A percentile compares a stretch with the other conserved stretches of the same genome.
Evolutionary conservation across 2,113 vertebrate species (phyloP).

Genomic region (Erythrocebus patas): DNA sequence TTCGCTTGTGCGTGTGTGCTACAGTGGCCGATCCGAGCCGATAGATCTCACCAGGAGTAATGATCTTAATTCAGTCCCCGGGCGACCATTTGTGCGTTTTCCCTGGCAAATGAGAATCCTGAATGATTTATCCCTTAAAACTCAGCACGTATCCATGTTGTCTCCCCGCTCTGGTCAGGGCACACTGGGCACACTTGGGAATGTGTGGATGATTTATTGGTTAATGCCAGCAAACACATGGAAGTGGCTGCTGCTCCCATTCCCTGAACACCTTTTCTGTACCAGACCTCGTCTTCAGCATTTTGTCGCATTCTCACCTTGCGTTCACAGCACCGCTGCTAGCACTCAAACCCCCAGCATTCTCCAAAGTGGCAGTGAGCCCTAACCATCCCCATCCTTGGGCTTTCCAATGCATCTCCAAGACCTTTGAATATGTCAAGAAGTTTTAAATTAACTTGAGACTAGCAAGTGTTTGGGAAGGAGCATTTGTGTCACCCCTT

Average conservation of each 20-base stretch:
- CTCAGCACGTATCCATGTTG: not conserved
- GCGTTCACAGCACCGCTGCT: rapidly evolving
- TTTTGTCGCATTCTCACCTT: rapidly evolving
- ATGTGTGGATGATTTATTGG: not conserved
- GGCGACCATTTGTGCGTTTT: not conserved
- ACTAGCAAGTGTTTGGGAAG: not conserved
- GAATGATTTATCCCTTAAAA: not conserved
- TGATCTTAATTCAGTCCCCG: not conserved
- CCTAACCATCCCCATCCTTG: not conserved
- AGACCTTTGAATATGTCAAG: not conserved
- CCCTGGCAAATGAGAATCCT: not conserved
- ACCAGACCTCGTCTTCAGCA: not conserved
- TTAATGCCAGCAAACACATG: not conserved
- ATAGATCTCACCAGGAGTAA: not conserved
- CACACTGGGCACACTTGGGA: not conserved
- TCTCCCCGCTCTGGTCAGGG: not conserved
- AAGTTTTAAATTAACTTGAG: not conserved
- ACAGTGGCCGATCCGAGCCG: not conserved
- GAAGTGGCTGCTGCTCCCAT: not conserved
- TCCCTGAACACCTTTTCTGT: not conserved
- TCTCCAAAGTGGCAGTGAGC: not conserved
- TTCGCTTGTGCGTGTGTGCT: not conserved
- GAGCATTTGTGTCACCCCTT: not conserved
- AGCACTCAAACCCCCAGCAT: not conserved
- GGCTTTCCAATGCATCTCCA: not conserved